Evolutionary conservation across 2,888 invertebrate species (phyloP).

Genomic region (Pteria penguin): DNA sequence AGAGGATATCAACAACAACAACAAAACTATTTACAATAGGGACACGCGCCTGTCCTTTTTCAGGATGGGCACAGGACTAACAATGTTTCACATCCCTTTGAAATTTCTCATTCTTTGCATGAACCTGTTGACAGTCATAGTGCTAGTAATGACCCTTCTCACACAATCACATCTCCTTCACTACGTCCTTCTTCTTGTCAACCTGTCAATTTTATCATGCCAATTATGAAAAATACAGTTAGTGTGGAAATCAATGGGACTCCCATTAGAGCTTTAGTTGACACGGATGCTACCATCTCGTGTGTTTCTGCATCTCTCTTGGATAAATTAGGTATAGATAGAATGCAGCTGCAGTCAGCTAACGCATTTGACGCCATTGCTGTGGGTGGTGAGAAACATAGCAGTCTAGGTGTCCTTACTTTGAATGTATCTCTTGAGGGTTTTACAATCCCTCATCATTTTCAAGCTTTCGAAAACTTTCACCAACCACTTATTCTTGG

Average conservation of each 20-base stretch:
- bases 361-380: not conserved
- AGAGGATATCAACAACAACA: not conserved
- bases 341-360: not conserved
- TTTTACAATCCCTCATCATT: not conserved
- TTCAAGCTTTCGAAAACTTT: constrained; percentile 10
- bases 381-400: constrained; percentile 12
- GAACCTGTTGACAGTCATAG: not conserved
- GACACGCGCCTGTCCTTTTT: constrained; percentile 11
- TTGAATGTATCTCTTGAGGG: not conserved
- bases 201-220: constrained; percentile 1
- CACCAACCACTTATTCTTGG: constrained; percentile 8
- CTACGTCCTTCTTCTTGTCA: not conserved
- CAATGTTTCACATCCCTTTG: not conserved
- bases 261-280: constrained; percentile 23
- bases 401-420: constrained; percentile 1
- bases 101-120: not conserved
- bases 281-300: constrained; percentile 11
- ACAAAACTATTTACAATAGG: constrained; percentile 4
- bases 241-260: constrained; percentile 18
- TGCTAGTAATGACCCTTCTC: not conserved
- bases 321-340: not conserved
- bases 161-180: not conserved
- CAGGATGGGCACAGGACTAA: constrained; percentile 22
- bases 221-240: constrained; percentile 13
- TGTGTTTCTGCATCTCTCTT: constrained; percentile 11